Base-by-base conservation (phyloP, 23 tunicate genomes). In the Styela plicata region DNA sequence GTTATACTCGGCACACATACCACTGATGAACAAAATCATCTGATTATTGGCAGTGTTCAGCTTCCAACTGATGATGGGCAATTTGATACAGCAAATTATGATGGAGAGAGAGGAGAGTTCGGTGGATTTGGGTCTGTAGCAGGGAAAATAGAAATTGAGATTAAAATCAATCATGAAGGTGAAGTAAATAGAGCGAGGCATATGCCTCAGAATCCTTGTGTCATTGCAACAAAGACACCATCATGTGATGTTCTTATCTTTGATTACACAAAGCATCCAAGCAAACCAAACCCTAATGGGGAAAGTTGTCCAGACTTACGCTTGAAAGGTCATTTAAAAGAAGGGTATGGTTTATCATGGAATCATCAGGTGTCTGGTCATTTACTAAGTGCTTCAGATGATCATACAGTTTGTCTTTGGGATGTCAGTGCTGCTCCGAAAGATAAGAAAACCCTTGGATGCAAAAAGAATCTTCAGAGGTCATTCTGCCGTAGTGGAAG, bases 271-370 rank as follows among this genome's bases (percentile, higher is more conserved):
- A 92, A 92, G 68, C 98, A 92, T 69, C 94, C 98, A 5, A 65
- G 68, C 63, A 92, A 87, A 36, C 93, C 98, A 25, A 89, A 92
- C 61, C 86, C 92, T 0, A 70, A 52, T 66, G 86, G 92, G 1
- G 86, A 69, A 19, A 88, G 98, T 75, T 62, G 74, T 34, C 98
- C 98, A 1, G 98, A 92, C 70, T 61, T 92, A 2, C 80, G 98
- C 27, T 70, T 92, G 31, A 89, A 82, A 2, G 98, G 98, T 24
- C 98, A 92, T 70, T 88, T 84, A 62, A 92, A 92, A 80, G 98
- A 92, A 68, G 98, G 98, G 31, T 92, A 92, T 80, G 98, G 98
- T 52, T 69, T 92, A 78, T 92, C 98, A 17, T 92, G 98, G 98
- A 92, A 92, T 69, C 92, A 89, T 2, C 84, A 88, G 36, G 70